Percentiles rank a stretch among this genome's conserved stretches.
Conservation (phyloP, 2,888 invertebrate genomes). For the Chloromyia formosa region DNA sequence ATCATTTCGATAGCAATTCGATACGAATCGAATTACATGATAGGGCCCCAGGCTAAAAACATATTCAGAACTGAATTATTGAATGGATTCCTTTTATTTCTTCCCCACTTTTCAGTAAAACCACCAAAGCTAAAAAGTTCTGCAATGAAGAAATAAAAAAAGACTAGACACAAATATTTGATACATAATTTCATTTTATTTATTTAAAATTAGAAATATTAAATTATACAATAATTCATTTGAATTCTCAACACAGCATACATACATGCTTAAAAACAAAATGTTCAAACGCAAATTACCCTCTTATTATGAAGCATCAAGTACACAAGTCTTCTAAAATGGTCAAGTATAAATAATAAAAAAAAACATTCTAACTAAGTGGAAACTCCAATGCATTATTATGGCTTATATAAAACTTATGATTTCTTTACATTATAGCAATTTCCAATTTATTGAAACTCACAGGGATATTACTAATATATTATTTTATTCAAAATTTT, state of each 20-base stretch:
- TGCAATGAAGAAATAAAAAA: no score
- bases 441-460: constrained; percentile 30
- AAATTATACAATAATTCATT: constrained; percentile 35
- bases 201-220: constrained; percentile 14
- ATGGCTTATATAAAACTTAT: constrained; percentile 18
- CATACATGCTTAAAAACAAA: constrained; percentile 28
- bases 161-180: not conserved
- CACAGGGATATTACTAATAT: constrained; percentile 9
- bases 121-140: no score
- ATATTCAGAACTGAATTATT: no score
- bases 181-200: constrained; percentile 26
- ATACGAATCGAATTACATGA: no score
- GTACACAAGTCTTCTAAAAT: constrained; percentile 12
- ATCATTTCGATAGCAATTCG: no score
- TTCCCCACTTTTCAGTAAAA: no score
- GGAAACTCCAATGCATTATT: constrained; percentile 15
- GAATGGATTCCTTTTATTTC: no score
- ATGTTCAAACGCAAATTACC: constrained; percentile 3
- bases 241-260: constrained; percentile 20
- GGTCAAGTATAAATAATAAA: constrained; percentile 6
- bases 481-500: constrained; percentile 1
- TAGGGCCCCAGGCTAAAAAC: no score
- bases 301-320: constrained; percentile 10
- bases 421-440: constrained; percentile 13
- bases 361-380: not conserved